Conservation (phyloP, 2,113 vertebrate species). For the Gallinago paraguaiae region DNA sequence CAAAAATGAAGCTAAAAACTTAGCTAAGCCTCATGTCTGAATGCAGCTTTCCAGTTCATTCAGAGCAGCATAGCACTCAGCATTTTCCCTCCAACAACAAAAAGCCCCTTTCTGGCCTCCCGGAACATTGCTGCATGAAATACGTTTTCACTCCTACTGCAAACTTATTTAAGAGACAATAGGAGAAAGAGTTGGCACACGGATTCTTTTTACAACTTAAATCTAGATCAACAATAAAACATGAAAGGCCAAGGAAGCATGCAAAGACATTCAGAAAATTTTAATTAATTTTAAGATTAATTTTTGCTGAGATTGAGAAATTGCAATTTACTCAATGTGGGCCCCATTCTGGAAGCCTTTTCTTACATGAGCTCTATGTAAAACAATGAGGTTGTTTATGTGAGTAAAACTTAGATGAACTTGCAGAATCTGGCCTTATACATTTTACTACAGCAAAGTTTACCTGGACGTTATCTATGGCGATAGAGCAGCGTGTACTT, state of each 20-base stretch:
- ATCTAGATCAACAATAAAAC: constrained; percentile 9
- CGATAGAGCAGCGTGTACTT: background rate
- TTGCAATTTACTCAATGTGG: background rate
- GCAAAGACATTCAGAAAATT: background rate
- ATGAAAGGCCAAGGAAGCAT: background rate
- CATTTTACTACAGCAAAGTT: background rate
- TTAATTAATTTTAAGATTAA: background rate
- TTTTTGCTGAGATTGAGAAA: background rate
- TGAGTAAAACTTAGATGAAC: background rate
- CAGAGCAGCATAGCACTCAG: background rate
- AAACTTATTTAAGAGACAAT: constrained; percentile 61
- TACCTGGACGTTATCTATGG: background rate
- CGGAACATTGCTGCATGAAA: background rate
- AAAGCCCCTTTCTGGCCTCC: constrained; percentile 55
- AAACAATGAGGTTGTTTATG: background rate
- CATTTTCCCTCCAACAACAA: constrained; percentile 33
- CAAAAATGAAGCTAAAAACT: background rate
- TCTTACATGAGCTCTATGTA: background rate
- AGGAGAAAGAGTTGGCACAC: background rate
- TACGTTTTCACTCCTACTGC: constrained; percentile 9
- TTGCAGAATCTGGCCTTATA: background rate
- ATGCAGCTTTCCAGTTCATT: constrained; percentile 43
- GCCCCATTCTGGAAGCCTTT: background rate
- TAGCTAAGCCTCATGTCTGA: constrained; percentile 8
- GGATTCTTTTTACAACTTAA: background rate